A percentile compares a stretch with the other conserved stretches of the same genome.
Evolutionary conservation across 1,140 invertebrate genomes (phyloP).

Genomic region (Panulirus ornatus): DNA sequence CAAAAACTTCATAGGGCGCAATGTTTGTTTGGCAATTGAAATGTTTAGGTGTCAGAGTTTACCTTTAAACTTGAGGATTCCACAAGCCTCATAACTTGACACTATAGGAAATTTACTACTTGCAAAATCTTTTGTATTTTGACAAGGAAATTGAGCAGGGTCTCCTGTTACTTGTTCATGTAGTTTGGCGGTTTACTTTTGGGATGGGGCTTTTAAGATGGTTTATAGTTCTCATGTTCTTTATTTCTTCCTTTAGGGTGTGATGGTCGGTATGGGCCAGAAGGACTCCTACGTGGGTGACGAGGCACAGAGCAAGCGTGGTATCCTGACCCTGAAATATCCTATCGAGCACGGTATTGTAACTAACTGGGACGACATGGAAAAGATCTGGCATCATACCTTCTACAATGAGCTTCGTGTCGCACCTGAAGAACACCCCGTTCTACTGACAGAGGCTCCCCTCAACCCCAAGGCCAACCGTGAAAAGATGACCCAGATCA

Average conservation of each 20-base stretch:
- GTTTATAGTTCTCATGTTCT: too few species aligned
- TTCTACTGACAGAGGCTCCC: slow-evolving; percentile 58
- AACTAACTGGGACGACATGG: slow-evolving; percentile 67
- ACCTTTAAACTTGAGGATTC: not conserved
- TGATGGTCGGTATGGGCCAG: slow-evolving; percentile 67
- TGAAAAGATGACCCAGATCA: slow-evolving; percentile 65
- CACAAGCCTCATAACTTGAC: not conserved
- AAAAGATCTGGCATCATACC: slow-evolving; percentile 67
- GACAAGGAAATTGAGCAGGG: too few species aligned
- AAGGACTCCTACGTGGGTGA: slow-evolving; percentile 64
- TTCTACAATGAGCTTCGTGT: slow-evolving; percentile 58
- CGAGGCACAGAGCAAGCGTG: slow-evolving; percentile 66
- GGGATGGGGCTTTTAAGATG: too few species aligned
- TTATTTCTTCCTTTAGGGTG: slow-evolving; percentile 27
- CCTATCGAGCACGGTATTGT: slow-evolving; percentile 65
- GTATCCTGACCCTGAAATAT: slow-evolving; percentile 62
- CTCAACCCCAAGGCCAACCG: slow-evolving; percentile 65
- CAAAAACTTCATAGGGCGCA: too few species aligned
- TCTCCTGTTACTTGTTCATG: too few species aligned
- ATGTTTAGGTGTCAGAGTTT: not conserved
- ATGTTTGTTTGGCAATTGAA: not conserved
- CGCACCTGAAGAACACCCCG: slow-evolving; percentile 58
- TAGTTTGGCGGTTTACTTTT: too few species aligned
- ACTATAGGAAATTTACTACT: not conserved
- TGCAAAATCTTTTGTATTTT: too few species aligned